Evolutionary conservation across 2,113 vertebrate genomes (phyloP).

Genomic region (Aythya baeri): DNA sequence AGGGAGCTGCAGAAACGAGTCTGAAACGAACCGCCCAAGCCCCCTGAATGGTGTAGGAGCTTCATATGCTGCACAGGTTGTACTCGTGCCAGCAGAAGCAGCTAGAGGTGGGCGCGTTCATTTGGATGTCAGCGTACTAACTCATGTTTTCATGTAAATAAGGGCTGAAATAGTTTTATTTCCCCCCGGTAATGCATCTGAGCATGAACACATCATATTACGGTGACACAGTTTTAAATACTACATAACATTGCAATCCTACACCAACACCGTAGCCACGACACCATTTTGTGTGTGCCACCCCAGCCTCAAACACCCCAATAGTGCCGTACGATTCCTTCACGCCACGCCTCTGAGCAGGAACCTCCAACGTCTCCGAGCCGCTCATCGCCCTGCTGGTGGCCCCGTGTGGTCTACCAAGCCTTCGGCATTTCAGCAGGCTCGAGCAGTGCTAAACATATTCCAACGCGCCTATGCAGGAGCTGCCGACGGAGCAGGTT

Average conservation of each 20-base stretch:
- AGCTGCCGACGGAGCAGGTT: neutral
- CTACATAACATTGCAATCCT: neutral
- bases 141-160: neutral
- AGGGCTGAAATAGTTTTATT: neutral
- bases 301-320: neutral
- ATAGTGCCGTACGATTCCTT: neutral
- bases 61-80: neutral
- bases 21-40: neutral
- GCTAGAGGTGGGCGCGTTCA: neutral
- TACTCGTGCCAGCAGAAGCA: neutral
- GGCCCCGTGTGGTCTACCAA: neutral
- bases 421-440: neutral
- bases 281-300: neutral
- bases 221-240: neutral
- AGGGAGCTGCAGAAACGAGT: neutral
- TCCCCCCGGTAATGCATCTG: neutral
- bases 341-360: neutral
- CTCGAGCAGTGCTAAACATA: neutral
- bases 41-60: accelerated
- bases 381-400: neutral
- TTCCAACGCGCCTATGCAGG: neutral
- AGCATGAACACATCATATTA: neutral
- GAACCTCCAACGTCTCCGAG: neutral
- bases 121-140: neutral
- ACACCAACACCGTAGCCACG: neutral